Percentiles rank a stretch among this genome's conserved stretches.
Evolutionary conservation across 2,888 invertebrate species (phyloP).

Genomic region (Lepeophtheirus nordmannii): DNA sequence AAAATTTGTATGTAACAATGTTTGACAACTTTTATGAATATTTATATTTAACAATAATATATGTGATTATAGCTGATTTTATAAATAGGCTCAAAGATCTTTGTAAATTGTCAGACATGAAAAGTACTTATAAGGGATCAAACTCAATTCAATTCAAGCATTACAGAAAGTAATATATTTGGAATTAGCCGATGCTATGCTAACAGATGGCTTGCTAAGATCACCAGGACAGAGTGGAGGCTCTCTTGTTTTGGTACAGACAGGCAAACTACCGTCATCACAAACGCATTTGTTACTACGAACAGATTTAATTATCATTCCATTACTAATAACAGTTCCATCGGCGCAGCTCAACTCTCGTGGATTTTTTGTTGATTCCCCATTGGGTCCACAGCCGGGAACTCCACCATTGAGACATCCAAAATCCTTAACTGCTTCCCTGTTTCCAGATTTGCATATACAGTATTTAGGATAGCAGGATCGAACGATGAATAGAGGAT

Average conservation of each 20-base stretch:
- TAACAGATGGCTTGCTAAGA: background rate
- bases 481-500: background rate
- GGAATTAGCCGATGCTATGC: background rate
- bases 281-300: background rate
- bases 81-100: background rate
- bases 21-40: no score
- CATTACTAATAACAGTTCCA: background rate
- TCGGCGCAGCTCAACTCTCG: background rate
- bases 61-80: background rate
- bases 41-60: background rate
- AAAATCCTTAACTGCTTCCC: background rate
- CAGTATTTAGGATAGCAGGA: background rate
- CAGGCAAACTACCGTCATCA: background rate
- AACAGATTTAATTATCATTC: background rate
- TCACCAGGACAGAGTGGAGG: background rate
- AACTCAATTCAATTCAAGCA: background rate
- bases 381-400: constrained; percentile 1
- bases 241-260: background rate
- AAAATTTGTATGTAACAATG: no score
- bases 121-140: background rate
- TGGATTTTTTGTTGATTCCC: background rate
- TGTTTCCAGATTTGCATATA: background rate
- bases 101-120: background rate
- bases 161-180: background rate
- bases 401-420: background rate